Conservation (phyloP, 1,140 invertebrate genomes). For the Halesus radiatus region DNA sequence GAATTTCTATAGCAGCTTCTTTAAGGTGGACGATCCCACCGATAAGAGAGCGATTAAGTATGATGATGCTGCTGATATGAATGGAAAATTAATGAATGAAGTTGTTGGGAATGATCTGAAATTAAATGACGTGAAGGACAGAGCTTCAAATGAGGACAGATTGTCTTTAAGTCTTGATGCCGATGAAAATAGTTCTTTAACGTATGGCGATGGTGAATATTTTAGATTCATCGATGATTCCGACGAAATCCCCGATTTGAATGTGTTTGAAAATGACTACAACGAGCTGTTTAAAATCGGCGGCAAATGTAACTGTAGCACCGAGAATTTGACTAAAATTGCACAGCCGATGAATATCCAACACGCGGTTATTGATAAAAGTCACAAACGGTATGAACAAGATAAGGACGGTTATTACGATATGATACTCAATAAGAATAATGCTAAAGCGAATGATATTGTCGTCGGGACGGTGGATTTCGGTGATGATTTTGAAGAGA, state of each 20-base stretch:
- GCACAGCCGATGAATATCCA: not conserved
- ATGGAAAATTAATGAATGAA: too few species aligned
- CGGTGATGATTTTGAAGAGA: constrained; percentile 54
- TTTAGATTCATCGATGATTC: constrained; percentile 30
- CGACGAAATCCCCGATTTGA: constrained; percentile 4
- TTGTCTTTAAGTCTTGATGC: not conserved
- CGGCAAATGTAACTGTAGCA: constrained; percentile 9
- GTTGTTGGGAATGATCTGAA: too few species aligned
- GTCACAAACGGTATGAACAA: not conserved
- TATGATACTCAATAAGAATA: constrained; percentile 26
- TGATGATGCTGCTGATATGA: not conserved
- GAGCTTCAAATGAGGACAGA: too few species aligned
- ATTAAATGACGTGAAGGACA: too few species aligned
- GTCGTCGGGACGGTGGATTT: constrained; percentile 58
- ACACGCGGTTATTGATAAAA: not conserved
- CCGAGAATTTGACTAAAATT: too few species aligned
- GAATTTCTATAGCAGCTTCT: constrained; percentile 68
- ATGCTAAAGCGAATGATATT: constrained; percentile 14
- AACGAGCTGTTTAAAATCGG: constrained; percentile 33
- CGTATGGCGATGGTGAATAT: constrained; percentile 14
- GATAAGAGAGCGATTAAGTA: not conserved
- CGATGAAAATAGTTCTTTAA: not conserved
- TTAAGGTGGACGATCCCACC: constrained; percentile 48
- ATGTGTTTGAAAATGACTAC: constrained; percentile 14
- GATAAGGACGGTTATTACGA: constrained; percentile 32